Evolutionary conservation across 2,113 vertebrate species (phyloP), one percentile per base, ranked within the genome.

Genomic region (Catharus fuscescens): DNA sequence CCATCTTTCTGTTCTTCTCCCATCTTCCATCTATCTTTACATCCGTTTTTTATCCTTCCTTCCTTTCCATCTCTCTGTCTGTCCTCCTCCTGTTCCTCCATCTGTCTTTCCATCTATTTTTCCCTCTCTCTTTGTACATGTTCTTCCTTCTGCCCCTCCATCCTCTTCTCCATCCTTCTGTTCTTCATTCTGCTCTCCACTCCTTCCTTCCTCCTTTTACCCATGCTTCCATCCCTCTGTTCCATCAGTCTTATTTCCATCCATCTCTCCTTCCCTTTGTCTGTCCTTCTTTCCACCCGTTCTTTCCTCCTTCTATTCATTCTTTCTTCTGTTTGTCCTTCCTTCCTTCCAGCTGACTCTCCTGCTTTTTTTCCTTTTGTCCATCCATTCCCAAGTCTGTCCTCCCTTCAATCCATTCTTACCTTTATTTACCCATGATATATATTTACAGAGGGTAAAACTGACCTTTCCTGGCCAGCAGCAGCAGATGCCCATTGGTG

Each of bases 401-500:
- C 14, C 70, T 53, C 23, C 14, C 31, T 52, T 60, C 20, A 31
- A 10, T 64, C 53, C 38, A 12, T 47, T 38, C 34, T 42, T 16
- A 21, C 12, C 11, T 38, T 31, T 67, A 14, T 3, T 29, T 25
- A 38, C 6, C 38, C 14, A 26, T 59, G 7, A 16, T n/a, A 13
- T 29, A 1, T 20, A 36, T 44, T 38, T 57, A 4, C 12, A 20
- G n/a, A 52, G 28, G 44, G 6, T 29, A 17, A 52, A 59, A n/a
- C 32, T 14, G 52, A 45, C 32, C 6, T n/a, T 66, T 80, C 44
- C 44, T 59, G 60, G 24, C 44, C 60, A 80, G 36, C 59, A 64
- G 65, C 66, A 65, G 45, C 52, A 59, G 59, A 28, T 32, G 21
- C 36, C 32, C 7, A 44, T 44, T 50, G 0, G 0, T 44, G 50